Evolutionary conservation across 2,113 vertebrate species (phyloP).

Genomic region (Pedionomus torquatus): DNA sequence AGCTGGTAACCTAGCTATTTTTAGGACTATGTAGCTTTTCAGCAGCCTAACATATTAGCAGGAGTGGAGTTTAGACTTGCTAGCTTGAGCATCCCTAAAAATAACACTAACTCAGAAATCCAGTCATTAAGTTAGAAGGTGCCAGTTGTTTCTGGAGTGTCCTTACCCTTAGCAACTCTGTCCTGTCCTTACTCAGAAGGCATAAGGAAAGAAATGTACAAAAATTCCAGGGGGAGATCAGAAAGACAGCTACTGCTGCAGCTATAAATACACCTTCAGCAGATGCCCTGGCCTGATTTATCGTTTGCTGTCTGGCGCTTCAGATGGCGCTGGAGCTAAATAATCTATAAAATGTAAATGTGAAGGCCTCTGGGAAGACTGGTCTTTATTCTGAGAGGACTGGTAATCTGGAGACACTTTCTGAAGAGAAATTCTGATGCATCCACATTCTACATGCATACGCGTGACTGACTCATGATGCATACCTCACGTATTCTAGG

Average conservation of each 20-base stretch:
- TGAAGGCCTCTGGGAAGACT: not conserved
- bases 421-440: not conserved
- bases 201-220: not conserved
- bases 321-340: not conserved
- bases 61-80: constrained; percentile 37
- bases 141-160: not conserved
- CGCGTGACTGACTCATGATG: not conserved
- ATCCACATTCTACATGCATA: not conserved
- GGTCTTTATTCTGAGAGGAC: not conserved
- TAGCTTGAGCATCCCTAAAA: constrained; percentile 60
- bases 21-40: constrained; percentile 51
- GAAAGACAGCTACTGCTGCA: not conserved
- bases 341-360: not conserved
- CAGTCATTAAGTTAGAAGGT: constrained; percentile 12
- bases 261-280: not conserved
- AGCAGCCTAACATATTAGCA: constrained; percentile 47
- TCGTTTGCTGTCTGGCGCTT: not conserved
- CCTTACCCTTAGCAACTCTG: not conserved
- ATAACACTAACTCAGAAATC: constrained; percentile 50
- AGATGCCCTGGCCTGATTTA: not conserved
- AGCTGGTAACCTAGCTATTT: constrained; percentile 57
- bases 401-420: not conserved
- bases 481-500: not conserved
- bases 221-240: not conserved
- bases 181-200: not conserved